Evolutionary conservation across 1,140 invertebrate species (phyloP).

Genomic region (Ceratina japonica): DNA sequence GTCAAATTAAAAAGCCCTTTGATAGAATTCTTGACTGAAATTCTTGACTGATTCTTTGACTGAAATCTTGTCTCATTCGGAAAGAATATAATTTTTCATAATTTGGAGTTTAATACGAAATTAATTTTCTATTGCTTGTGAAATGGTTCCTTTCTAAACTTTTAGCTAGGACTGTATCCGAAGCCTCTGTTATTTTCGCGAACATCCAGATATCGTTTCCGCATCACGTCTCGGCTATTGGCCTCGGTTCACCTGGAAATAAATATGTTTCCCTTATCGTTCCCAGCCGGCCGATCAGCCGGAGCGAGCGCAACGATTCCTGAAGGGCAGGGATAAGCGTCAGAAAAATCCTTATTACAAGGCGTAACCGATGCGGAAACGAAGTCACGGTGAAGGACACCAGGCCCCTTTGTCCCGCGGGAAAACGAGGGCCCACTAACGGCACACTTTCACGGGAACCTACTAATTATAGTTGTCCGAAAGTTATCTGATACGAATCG

Average conservation of each 20-base stretch:
- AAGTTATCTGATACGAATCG: conserved; percentile 17
- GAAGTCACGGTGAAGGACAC: background rate
- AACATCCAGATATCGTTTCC: conserved; percentile 74
- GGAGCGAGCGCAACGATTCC: conserved; percentile 47
- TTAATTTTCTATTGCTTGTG: background rate
- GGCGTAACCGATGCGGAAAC: background rate
- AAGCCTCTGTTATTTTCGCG: conserved; percentile 69
- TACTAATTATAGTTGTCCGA: conserved; percentile 31
- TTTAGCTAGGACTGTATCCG: conserved; percentile 66
- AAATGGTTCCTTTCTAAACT: conserved; percentile 9
- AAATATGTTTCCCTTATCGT: conserved; percentile 70
- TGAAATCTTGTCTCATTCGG: too few relatives aligned
- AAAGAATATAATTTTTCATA: background rate
- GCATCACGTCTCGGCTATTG: conserved; percentile 76
- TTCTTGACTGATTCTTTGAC: too few relatives aligned
- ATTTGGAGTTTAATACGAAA: background rate
- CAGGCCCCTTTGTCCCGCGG: background rate
- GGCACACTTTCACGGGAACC: conserved; percentile 1
- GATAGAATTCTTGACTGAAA: too few relatives aligned
- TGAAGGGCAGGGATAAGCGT: background rate
- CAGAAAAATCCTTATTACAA: conserved; percentile 23
- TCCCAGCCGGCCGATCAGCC: conserved; percentile 53
- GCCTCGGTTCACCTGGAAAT: conserved; percentile 75
- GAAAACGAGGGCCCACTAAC: background rate
- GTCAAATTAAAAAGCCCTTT: too few relatives aligned